phyloP scores from a whole-genome alignment of 2,797 vertebrate species.

The Crenichthys baileyi region DNA sequence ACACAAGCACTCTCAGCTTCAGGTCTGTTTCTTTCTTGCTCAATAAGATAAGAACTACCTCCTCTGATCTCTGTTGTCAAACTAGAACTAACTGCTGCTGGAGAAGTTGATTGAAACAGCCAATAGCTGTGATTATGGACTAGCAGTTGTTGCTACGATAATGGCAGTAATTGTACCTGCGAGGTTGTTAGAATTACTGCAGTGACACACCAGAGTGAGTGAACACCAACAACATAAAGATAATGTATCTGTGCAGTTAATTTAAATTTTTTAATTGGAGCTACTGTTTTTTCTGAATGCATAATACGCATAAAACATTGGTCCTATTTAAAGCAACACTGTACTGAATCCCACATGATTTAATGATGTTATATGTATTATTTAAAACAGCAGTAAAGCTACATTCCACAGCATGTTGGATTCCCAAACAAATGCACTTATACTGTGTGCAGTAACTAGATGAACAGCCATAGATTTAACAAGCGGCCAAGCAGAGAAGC shows the following conservation, averaged over 20 bases:
- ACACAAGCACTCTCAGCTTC: neutral
- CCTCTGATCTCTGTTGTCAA: neutral
- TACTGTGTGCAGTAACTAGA: neutral
- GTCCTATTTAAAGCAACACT: neutral
- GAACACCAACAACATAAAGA: neutral
- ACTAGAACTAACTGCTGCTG: neutral
- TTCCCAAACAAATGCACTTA: neutral
- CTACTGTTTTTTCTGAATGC: neutral
- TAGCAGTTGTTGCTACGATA: neutral
- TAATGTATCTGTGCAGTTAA: neutral
- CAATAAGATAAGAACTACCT: constrained; percentile 12
- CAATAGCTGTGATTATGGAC: neutral
- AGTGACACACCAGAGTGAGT: neutral
- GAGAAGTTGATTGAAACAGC: neutral
- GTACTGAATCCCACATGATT: neutral
- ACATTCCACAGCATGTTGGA: neutral
- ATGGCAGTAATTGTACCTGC: neutral
- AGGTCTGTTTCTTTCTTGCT: constrained; percentile 3
- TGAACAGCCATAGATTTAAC: neutral
- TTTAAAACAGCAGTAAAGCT: neutral
- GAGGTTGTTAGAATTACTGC: neutral
- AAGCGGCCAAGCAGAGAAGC: constrained; percentile 6
- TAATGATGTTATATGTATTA: neutral
- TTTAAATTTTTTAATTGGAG: neutral
- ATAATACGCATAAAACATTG: neutral